Evolutionary conservation across 1,140 invertebrate genomes (phyloP).

Genomic region (Aphidius ervi): DNA sequence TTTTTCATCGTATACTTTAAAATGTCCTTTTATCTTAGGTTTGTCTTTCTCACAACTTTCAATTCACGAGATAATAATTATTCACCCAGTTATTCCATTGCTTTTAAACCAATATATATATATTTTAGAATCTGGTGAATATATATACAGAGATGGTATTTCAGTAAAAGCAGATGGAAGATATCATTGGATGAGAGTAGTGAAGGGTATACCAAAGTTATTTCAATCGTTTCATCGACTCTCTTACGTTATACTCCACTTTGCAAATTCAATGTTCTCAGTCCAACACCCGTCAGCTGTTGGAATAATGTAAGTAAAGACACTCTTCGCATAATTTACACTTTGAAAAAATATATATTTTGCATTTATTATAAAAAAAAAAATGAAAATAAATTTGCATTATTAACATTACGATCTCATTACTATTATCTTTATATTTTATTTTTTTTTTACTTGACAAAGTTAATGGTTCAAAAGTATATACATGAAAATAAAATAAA

Average conservation of each 20-base stretch:
- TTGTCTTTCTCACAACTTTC: too few relatives aligned
- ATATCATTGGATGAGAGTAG: too few relatives aligned
- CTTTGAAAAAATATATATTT: slow-evolving; percentile 21
- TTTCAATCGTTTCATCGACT: slow-evolving; percentile 27
- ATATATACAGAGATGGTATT: not conserved
- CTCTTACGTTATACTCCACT: slow-evolving; percentile 18
- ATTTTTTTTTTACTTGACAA: not conserved
- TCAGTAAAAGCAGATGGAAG: not conserved
- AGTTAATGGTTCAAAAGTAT: not conserved
- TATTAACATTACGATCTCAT: not conserved
- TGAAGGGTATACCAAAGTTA: slow-evolving; percentile 12
- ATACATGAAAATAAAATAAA: too few relatives aligned
- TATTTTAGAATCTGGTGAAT: not conserved
- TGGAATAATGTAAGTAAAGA: slow-evolving; percentile 13
- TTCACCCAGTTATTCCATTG: too few relatives aligned
- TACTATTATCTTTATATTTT: not conserved
- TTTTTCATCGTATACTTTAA: too few relatives aligned
- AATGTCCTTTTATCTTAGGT: too few relatives aligned
- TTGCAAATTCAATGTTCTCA: slow-evolving; percentile 19
- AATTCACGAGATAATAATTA: too few relatives aligned
- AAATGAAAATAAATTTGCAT: not conserved
- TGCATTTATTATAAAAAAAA: slow-evolving; percentile 16
- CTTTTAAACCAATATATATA: too few relatives aligned
- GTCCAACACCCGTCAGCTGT: slow-evolving; percentile 15
- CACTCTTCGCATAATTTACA: slow-evolving; percentile 20